phyloP scores from a whole-genome alignment of 2,888 invertebrate species.

The Helicoverpa assulta region DNA sequence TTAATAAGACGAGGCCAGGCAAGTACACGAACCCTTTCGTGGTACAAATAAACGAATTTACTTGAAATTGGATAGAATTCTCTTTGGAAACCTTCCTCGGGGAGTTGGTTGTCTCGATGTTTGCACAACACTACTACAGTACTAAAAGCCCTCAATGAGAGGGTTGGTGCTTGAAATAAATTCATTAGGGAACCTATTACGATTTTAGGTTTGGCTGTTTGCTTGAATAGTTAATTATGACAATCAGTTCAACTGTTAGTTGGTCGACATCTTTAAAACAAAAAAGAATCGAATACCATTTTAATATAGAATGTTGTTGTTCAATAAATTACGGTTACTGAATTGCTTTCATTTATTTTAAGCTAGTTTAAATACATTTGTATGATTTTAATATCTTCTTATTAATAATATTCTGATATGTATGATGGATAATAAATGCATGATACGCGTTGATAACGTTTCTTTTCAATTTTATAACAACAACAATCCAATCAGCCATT shows the following conservation, averaged over 20 bases:
- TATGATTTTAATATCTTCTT: no score
- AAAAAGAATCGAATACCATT: not conserved
- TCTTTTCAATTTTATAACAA: no score
- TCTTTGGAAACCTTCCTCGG: conserved; percentile 16
- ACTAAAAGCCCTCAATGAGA: conserved; percentile 28
- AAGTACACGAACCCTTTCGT: conserved; percentile 7
- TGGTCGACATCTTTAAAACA: not conserved
- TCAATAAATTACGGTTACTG: no score
- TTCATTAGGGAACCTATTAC: conserved; percentile 14
- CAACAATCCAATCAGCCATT: no score
- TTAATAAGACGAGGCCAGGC: not conserved
- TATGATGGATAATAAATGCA: no score
- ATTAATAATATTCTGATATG: no score
- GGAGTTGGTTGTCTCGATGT: conserved; percentile 17
- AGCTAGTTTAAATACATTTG: no score
- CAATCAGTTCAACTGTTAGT: not conserved
- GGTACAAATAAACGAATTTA: conserved; percentile 10
- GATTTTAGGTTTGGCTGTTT: conserved; percentile 14
- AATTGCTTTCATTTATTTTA: no score
- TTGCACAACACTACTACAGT: conserved; percentile 12
- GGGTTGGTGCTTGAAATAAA: conserved; percentile 13
- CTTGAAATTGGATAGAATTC: conserved; percentile 23
- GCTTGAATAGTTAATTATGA: conserved; percentile 1
- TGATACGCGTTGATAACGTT: no score
- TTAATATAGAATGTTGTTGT: no score